phyloP scores from a whole-genome alignment of 1,140 invertebrate genomes.

The Papilio helenus region DNA sequence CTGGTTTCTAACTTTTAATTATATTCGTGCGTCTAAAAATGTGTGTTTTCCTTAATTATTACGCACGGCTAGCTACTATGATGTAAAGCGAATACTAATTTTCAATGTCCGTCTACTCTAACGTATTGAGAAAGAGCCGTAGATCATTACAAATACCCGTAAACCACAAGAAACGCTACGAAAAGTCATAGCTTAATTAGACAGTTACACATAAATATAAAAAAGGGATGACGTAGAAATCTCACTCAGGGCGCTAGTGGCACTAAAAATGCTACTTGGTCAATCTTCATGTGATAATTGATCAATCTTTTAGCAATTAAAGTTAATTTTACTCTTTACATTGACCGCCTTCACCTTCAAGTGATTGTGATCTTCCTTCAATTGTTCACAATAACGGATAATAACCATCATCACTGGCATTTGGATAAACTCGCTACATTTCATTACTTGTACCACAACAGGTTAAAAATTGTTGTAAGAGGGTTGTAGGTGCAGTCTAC shows the following conservation, averaged over 20 bases:
- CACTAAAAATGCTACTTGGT: too few species aligned
- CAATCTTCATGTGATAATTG: not conserved
- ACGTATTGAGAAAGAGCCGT: not conserved
- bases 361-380: not conserved
- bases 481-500: constrained; percentile 54
- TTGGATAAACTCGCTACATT: constrained; percentile 34
- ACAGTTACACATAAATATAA: too few species aligned
- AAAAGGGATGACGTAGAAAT: too few species aligned
- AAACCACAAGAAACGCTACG: too few species aligned
- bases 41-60: not conserved
- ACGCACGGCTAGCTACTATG: not conserved
- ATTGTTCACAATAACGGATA: not conserved
- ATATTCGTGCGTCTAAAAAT: not conserved
- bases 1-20: not conserved
- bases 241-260: too few species aligned
- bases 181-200: too few species aligned
- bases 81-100: not conserved
- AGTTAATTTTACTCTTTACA: too few species aligned
- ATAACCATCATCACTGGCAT: not conserved
- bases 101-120: not conserved
- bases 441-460: constrained; percentile 44
- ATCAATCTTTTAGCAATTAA: too few species aligned
- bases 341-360: not conserved
- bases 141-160: too few species aligned
- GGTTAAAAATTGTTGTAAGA: constrained; percentile 42